These are phyloP conservation scores for Amphiprion ocellaris DNA, from an alignment of 2,113 vertebrate species.

Conservation along the genomic window DNA sequence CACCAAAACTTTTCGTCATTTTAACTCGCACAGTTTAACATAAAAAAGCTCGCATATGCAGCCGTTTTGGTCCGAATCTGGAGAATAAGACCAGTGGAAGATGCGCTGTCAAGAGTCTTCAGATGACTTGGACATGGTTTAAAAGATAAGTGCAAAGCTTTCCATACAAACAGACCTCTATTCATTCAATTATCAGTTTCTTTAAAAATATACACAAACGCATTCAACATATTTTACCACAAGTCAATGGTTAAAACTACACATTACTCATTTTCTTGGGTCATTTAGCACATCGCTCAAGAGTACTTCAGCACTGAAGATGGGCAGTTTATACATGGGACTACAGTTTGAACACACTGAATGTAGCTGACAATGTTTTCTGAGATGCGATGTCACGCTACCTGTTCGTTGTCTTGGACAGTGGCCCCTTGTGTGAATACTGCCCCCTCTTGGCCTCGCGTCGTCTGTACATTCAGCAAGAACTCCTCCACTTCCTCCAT, in stretches of 20 bases:
- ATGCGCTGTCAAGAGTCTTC: neutral
- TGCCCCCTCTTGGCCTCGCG: conserved; percentile 79
- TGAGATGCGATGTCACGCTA: conserved; percentile 48
- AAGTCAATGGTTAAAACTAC: neutral
- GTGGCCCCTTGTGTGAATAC: conserved; percentile 75
- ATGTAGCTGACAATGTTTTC: neutral
- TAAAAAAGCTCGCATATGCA: too few relatives aligned
- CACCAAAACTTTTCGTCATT: too few relatives aligned
- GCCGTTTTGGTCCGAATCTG: too few relatives aligned
- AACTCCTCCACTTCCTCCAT: conserved; percentile 92
- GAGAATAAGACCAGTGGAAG: neutral
- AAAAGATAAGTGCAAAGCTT: neutral
- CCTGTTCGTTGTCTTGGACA: conserved; percentile 94
- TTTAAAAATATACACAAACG: too few relatives aligned
- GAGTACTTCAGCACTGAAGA: neutral
- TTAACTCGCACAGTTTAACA: too few relatives aligned
- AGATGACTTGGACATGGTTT: neutral
- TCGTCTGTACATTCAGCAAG: conserved; percentile 86
- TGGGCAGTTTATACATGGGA: too few relatives aligned
- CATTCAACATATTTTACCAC: too few relatives aligned
- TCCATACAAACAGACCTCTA: too few relatives aligned
- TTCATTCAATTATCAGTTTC: too few relatives aligned
- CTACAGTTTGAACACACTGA: neutral
- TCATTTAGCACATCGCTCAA: neutral
- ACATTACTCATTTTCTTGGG: neutral